These are phyloP conservation scores for Peromyscus polionotus DNA, from an alignment of 2,113 vertebrate species.

Conservation along the genomic window DNA sequence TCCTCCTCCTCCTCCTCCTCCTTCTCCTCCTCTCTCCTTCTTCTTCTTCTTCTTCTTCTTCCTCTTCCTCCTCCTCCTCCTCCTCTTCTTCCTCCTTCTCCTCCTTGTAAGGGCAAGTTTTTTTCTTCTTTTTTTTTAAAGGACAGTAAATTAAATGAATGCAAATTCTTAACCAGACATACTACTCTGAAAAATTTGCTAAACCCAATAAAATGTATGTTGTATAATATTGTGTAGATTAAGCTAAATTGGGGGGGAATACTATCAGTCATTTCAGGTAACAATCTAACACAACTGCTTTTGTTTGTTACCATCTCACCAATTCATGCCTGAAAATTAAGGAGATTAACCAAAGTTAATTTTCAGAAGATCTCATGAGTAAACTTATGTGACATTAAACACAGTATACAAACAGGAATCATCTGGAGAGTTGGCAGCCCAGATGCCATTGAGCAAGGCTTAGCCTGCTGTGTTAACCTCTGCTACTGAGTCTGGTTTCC, in stretches of 20 bases:
- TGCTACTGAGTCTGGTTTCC: background rate
- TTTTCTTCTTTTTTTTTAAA: background rate
- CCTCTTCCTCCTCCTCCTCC: too few species aligned
- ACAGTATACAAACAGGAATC: background rate
- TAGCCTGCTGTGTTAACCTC: background rate
- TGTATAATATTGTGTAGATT: background rate
- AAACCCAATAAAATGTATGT: background rate
- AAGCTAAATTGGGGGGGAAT: background rate
- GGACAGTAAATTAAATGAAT: background rate
- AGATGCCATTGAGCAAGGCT: background rate
- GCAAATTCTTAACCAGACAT: background rate
- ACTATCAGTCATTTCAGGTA: background rate
- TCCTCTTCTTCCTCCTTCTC: background rate
- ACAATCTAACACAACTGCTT: background rate
- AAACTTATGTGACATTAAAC: background rate
- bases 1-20: too few species aligned
- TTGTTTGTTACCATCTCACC: background rate
- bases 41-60: too few species aligned
- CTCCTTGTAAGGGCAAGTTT: background rate
- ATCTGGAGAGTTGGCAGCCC: background rate
- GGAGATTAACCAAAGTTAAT: background rate
- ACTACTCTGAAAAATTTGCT: background rate
- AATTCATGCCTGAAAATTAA: background rate
- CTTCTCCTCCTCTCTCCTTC: too few species aligned
- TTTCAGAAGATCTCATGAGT: background rate